phyloP scores from a whole-genome alignment of 2,888 invertebrate genomes.

The Microctonus brassicae region DNA sequence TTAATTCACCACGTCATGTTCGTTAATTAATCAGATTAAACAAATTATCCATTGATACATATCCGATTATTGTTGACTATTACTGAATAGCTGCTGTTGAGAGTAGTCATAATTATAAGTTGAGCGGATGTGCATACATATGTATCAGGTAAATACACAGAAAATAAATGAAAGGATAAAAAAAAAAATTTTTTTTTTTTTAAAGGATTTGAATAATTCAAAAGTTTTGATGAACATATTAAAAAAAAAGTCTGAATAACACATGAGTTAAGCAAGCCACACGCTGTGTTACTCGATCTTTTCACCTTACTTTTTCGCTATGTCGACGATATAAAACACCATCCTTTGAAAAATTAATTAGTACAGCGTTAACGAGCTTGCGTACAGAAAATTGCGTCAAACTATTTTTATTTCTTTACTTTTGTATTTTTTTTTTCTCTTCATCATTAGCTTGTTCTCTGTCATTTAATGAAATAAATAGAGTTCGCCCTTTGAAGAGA shows the following conservation, averaged over 20 bases:
- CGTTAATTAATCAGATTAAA: slow-evolving; percentile 14
- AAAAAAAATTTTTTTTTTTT: too few species aligned
- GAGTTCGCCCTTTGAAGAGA: background rate
- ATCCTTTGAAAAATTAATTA: slow-evolving; percentile 32
- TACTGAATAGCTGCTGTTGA: too few species aligned
- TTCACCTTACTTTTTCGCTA: background rate
- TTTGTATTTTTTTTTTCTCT: slow-evolving; percentile 2
- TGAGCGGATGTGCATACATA: too few species aligned
- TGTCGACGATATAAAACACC: background rate
- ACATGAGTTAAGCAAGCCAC: background rate
- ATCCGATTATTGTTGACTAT: slow-evolving; percentile 11
- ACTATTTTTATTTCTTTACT: background rate
- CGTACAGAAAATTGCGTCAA: slow-evolving; percentile 27
- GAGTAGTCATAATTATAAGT: background rate
- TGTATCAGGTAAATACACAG: too few species aligned
- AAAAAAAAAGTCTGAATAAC: too few species aligned
- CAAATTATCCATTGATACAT: slow-evolving; percentile 18
- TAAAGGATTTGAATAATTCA: too few species aligned
- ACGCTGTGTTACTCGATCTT: background rate
- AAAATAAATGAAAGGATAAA: background rate
- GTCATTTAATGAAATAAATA: background rate
- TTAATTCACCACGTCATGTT: background rate
- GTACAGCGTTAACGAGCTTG: slow-evolving; percentile 26
- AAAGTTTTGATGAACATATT: too few species aligned
- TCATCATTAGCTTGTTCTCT: slow-evolving; percentile 6